Conservation (phyloP, 1,140 invertebrate species). For the Drosophila lowei region DNA sequence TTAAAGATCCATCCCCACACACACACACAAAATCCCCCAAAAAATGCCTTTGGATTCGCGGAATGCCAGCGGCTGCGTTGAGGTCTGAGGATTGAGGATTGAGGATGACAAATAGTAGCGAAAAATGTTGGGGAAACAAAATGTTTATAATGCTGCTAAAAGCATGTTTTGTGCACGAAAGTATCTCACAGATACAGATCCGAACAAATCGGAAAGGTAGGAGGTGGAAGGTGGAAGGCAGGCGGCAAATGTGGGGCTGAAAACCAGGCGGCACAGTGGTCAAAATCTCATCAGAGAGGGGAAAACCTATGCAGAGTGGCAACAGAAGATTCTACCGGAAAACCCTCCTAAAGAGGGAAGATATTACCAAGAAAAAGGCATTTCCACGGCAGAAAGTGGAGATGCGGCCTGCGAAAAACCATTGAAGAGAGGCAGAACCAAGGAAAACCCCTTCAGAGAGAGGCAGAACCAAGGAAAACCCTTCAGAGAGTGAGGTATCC, state of each 20-base stretch:
- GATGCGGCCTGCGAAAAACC: no score
- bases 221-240: conserved; percentile 49
- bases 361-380: no score
- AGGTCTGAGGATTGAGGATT: no score
- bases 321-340: no score
- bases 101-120: conserved; percentile 74
- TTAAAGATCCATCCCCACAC: conserved; percentile 51
- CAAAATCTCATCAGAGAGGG: no score
- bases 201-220: neutral
- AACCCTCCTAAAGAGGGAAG: no score
- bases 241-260: conserved; percentile 12
- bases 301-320: no score
- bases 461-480: no score
- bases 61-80: conserved; percentile 50
- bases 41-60: conserved; percentile 56
- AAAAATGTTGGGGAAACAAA: conserved; percentile 78
- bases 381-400: no score
- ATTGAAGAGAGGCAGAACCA: no score
- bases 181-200: conserved; percentile 74
- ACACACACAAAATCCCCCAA: conserved; percentile 29
- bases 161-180: conserved; percentile 54
- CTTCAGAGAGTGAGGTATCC: no score
- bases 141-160: conserved; percentile 81
- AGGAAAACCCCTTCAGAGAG: neutral
- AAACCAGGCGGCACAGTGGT: no score